phyloP scores from a whole-genome alignment of 2,888 invertebrate genomes.

The Alcis repandata region DNA sequence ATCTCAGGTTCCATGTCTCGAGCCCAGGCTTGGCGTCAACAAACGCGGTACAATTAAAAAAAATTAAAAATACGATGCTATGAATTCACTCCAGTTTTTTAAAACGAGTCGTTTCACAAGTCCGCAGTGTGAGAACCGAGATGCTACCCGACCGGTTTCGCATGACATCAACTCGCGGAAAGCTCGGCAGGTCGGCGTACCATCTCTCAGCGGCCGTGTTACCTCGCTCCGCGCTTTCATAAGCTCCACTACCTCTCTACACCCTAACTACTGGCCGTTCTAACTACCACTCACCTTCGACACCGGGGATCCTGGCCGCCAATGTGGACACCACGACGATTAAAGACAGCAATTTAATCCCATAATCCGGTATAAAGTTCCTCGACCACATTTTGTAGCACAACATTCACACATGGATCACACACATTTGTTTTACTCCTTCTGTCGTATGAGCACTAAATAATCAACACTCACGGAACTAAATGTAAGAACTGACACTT shows the following conservation, averaged over 20 bases:
- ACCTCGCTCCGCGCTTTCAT: constrained; percentile 77
- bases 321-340: constrained; percentile 78
- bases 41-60: constrained; percentile 76
- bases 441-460: constrained; percentile 79
- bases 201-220: constrained; percentile 68
- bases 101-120: constrained; percentile 84
- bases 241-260: constrained; percentile 72
- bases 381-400: constrained; percentile 89
- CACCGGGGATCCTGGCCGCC: constrained; percentile 81
- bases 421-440: constrained; percentile 86
- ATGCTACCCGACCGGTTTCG: constrained; percentile 70
- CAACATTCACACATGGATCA: constrained; percentile 87
- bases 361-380: constrained; percentile 89
- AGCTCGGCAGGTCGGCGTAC: constrained; percentile 63
- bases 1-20: constrained; percentile 59
- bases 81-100: constrained; percentile 84
- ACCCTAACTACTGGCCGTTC: constrained; percentile 52
- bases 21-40: constrained; percentile 60
- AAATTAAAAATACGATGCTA: constrained; percentile 81
- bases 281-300: constrained; percentile 86
- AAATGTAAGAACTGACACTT: constrained; percentile 85
- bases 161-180: constrained; percentile 59
- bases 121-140: constrained; percentile 83
- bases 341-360: constrained; percentile 87
- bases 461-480: constrained; percentile 84